phyloP scores from a whole-genome alignment of 1,140 invertebrate species.

The Drosophila tropicalis region DNA sequence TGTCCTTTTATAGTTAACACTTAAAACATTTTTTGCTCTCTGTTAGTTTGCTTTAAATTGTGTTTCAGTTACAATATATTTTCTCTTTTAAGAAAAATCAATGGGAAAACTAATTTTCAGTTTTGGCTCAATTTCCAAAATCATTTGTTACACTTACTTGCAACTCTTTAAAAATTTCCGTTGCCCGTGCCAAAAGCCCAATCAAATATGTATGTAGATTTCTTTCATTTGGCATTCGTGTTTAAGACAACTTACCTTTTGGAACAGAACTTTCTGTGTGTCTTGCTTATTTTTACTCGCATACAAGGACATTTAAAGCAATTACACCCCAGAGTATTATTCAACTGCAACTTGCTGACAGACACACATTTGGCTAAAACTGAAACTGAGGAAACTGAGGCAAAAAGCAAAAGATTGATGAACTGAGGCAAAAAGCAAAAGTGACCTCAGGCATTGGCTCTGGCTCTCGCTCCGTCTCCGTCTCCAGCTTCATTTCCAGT shows the following conservation, averaged over 20 bases:
- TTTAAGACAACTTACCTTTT: constrained; percentile 38
- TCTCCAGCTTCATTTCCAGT: constrained; percentile 37
- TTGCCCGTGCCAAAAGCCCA: background rate
- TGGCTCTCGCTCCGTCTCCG: constrained; percentile 17
- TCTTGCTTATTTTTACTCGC: constrained; percentile 54
- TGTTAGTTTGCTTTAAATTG: background rate
- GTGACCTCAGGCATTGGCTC: constrained; percentile 36
- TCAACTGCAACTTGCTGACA: constrained; percentile 78
- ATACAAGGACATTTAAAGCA: constrained; percentile 80
- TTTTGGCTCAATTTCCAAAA: constrained; percentile 8
- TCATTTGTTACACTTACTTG: background rate
- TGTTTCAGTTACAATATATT: background rate
- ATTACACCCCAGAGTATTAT: constrained; percentile 79
- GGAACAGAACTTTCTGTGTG: constrained; percentile 44
- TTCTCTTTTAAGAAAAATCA: background rate
- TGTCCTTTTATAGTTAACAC: no score
- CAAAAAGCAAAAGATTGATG: no score
- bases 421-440: constrained; percentile 71
- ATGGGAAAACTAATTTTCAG: background rate
- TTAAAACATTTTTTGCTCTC: no score
- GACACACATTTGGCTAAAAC: constrained; percentile 56
- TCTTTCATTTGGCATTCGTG: constrained; percentile 25
- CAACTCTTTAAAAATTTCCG: background rate
- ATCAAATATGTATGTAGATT: constrained; percentile 13
- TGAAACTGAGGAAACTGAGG: constrained; percentile 24